phyloP scores from a whole-genome alignment of 2,797 vertebrate genomes.

The Peromyscus melanophrys region DNA sequence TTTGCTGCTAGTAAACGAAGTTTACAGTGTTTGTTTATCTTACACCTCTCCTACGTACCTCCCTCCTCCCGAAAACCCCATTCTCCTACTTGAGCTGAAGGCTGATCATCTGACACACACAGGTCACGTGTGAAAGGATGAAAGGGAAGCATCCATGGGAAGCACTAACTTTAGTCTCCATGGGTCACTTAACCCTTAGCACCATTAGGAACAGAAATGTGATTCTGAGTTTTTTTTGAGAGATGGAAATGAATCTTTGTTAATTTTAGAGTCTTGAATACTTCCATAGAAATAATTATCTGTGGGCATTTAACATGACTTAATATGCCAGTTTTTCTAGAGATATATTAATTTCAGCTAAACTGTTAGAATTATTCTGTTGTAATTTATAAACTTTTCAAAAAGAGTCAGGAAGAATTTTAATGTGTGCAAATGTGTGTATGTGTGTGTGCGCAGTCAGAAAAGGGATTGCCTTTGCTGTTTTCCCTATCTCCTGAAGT shows the following conservation, averaged over 20 bases:
- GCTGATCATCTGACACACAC: background rate
- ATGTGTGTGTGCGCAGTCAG: constrained; percentile 4
- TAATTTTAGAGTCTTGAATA: constrained; percentile 54
- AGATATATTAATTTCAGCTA: constrained; percentile 51
- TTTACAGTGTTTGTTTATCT: background rate
- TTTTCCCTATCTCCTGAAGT: constrained; percentile 64
- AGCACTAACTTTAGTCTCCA: constrained; percentile 55
- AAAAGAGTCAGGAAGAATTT: constrained; percentile 66
- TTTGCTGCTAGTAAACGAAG: background rate
- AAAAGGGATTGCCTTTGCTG: constrained; percentile 62
- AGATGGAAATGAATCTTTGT: constrained; percentile 53
- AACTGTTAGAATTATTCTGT: constrained; percentile 66
- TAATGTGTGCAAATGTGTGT: constrained; percentile 31
- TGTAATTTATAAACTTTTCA: constrained; percentile 11
- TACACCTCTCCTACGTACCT: background rate
- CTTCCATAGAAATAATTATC: constrained; percentile 39
- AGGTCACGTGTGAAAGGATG: constrained; percentile 9
- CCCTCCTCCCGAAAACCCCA: background rate
- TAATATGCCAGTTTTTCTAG: constrained; percentile 49
- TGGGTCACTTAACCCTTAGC: background rate
- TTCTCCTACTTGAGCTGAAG: background rate
- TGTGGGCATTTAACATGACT: constrained; percentile 6
- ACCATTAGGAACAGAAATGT: background rate
- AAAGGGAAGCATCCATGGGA: constrained; percentile 37
- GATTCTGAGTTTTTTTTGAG: constrained; percentile 14